A percentile compares a stretch with the other conserved stretches of the same genome.
These are phyloP conservation scores for Cynopterus brachyotis DNA, from an alignment of 2,113 vertebrate species.

Conservation along the genomic window DNA sequence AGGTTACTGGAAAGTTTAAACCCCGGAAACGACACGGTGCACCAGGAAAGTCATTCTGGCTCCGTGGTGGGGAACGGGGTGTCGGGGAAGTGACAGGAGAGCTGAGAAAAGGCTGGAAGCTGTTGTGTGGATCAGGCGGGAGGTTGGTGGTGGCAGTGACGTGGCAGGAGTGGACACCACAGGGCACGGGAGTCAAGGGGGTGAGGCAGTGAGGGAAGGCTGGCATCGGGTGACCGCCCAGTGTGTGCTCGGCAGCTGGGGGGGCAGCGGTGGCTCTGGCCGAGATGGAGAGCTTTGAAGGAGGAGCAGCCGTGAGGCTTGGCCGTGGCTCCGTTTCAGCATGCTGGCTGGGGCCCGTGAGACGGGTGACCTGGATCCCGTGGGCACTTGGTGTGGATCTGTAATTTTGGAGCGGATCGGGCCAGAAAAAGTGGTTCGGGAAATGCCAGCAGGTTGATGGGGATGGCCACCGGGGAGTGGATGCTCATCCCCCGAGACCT, in stretches of 20 bases:
- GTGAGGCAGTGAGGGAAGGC: background rate
- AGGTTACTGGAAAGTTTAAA: background rate
- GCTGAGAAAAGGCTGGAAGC: background rate
- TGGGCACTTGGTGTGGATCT: background rate
- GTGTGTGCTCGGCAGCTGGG: background rate
- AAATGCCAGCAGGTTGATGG: background rate
- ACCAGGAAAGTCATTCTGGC: background rate
- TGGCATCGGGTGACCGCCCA: fast-evolving
- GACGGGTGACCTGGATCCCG: background rate
- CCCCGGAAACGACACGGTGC: background rate
- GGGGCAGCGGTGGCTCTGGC: fast-evolving
- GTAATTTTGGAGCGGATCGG: background rate
- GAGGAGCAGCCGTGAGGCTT: background rate
- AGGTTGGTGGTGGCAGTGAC: background rate
- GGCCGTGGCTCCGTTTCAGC: background rate
- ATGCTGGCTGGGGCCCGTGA: fast-evolving
- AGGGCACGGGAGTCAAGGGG: fast-evolving
- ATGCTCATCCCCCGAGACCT: background rate
- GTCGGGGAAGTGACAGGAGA: background rate
- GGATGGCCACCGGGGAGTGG: background rate
- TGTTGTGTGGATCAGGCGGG: background rate
- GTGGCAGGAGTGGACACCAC: background rate
- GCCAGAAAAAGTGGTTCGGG: background rate
- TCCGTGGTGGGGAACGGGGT: background rate
- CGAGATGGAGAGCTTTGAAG: background rate